Conservation (phyloP, 2,888 invertebrate genomes). For the Chamaedrilus cognettii region DNA sequence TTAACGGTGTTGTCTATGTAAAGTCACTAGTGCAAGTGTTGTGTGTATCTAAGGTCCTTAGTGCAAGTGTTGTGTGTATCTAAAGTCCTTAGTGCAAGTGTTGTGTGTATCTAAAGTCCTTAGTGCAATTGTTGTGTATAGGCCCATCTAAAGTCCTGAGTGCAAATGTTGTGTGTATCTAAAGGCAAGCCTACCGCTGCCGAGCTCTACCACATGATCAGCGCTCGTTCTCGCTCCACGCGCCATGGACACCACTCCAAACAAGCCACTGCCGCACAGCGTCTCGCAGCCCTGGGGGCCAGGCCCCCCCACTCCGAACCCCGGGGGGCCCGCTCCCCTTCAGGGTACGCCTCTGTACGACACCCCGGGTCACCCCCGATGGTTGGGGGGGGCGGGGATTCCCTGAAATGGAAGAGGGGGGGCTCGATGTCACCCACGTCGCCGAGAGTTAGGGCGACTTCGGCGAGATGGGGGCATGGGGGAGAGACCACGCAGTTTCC, state of each 20-base stretch:
- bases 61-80: too few species aligned
- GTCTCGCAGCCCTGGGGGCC: neutral
- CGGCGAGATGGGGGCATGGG: too few species aligned
- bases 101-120: too few species aligned
- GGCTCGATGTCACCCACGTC: neutral
- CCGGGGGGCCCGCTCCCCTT: neutral
- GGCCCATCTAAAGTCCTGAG: too few species aligned
- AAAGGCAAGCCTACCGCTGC: slow-evolving; percentile 10
- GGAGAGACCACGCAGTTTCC: too few species aligned
- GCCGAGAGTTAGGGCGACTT: too few species aligned
- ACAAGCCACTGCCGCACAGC: neutral
- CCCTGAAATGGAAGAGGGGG: neutral
- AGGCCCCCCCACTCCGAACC: neutral
- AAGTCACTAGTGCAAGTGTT: too few species aligned
- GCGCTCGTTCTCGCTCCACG: neutral
- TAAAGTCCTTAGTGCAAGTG: too few species aligned
- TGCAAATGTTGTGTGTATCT: too few species aligned
- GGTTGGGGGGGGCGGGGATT: neutral
- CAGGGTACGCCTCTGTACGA: neutral
- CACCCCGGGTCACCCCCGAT: neutral
- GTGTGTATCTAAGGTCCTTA: too few species aligned
- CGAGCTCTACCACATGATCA: slow-evolving; percentile 18
- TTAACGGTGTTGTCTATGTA: too few species aligned
- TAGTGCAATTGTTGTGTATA: too few species aligned
- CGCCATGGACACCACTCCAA: neutral